A percentile compares a stretch with the other conserved stretches of the same genome.
phyloP scores from a whole-genome alignment of 1,140 invertebrate species.

The Brachionus calyciflorus region DNA sequence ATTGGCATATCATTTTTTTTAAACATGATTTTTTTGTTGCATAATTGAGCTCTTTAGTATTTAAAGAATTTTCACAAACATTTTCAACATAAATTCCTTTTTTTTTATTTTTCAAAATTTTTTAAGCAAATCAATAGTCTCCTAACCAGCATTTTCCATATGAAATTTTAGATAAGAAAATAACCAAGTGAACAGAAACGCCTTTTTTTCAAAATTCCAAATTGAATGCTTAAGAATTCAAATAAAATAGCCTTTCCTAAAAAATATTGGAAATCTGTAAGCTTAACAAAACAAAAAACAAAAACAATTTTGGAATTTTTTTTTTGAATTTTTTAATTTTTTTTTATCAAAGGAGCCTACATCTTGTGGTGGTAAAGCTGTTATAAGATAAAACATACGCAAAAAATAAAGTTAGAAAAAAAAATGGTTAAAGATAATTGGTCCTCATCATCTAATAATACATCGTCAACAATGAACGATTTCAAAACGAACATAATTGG shows the following conservation, averaged over 20 bases:
- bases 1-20: no score
- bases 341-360: slow-evolving; percentile 42
- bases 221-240: slow-evolving; percentile 31
- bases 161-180: no score
- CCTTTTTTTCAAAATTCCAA: no score
- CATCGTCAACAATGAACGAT: background rate
- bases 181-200: no score
- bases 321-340: background rate
- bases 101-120: no score
- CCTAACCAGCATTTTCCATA: no score
- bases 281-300: background rate
- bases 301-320: no score
- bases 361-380: slow-evolving; percentile 41
- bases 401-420: background rate
- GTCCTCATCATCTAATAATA: background rate
- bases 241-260: slow-evolving; percentile 19
- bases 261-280: slow-evolving; percentile 47
- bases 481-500: background rate
- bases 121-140: no score
- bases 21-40: no score
- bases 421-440: slow-evolving; percentile 47
- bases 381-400: slow-evolving; percentile 34
- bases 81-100: no score
- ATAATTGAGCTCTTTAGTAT: no score
- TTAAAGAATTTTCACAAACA: no score